Percentiles rank a stretch among this genome's conserved stretches.
phyloP scores from a whole-genome alignment of 2,113 vertebrate species.

The Edolisoma coerulescens region DNA sequence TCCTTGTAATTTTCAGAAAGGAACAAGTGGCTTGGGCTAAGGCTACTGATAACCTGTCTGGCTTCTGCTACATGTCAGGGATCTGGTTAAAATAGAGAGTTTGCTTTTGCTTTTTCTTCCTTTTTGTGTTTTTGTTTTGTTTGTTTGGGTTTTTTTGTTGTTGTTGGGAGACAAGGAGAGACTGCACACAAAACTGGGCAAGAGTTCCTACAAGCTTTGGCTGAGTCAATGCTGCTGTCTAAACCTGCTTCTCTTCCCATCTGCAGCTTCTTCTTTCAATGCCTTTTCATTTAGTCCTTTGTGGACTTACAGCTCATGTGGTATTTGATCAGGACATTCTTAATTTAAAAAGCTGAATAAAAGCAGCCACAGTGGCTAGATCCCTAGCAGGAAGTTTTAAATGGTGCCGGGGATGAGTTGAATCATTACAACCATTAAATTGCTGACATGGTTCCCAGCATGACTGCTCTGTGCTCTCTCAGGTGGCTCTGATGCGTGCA shows the following conservation, averaged over 20 bases:
- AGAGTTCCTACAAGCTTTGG: background rate
- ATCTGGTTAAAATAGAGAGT: background rate
- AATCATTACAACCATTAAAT: background rate
- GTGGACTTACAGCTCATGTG: background rate
- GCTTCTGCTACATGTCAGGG: background rate
- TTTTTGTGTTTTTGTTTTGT: background rate
- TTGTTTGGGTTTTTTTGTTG: background rate
- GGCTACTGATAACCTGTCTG: background rate
- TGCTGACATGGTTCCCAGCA: background rate
- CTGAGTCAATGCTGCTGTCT: rapidly evolving
- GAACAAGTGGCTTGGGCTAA: background rate
- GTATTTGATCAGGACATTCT: background rate
- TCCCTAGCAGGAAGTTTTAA: background rate
- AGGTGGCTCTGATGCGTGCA: background rate
- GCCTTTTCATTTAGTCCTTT: background rate
- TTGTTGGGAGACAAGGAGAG: background rate
- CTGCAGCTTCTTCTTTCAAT: background rate
- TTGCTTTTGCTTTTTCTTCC: background rate
- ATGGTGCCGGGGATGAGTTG: background rate
- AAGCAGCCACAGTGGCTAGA: background rate
- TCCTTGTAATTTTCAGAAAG: background rate
- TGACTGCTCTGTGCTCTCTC: background rate
- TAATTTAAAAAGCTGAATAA: background rate
- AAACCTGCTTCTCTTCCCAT: background rate
- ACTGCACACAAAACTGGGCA: background rate